Evolutionary conservation across 2,113 vertebrate genomes (phyloP).

Genomic region (Acrocephalus kingi): DNA sequence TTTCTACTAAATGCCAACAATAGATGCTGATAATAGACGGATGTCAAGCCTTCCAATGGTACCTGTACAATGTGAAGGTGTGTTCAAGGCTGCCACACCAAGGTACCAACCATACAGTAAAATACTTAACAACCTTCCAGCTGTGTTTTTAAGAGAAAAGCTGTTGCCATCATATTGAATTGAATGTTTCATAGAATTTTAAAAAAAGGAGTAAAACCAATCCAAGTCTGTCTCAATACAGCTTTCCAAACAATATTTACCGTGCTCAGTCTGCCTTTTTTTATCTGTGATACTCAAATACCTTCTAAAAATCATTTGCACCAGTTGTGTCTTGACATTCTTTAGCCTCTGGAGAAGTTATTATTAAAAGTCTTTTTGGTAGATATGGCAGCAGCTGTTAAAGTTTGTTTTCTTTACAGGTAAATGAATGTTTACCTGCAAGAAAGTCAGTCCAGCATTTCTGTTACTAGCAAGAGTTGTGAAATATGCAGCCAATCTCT

Average conservation of each 20-base stretch:
- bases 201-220: neutral
- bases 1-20: neutral
- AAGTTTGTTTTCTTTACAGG: neutral
- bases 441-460: constrained; percentile 10
- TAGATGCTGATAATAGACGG: neutral
- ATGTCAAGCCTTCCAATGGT: neutral
- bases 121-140: neutral
- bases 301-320: constrained; percentile 7
- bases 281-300: neutral
- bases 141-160: neutral
- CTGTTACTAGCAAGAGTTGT: constrained; percentile 24
- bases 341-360: constrained; percentile 31
- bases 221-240: neutral
- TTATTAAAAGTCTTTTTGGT: constrained; percentile 35
- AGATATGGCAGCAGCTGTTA: neutral
- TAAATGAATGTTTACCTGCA: constrained; percentile 38
- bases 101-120: neutral
- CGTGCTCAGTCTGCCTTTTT: neutral
- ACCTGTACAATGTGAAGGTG: neutral
- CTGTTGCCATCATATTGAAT: neutral
- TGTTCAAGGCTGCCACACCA: neutral
- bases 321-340: constrained; percentile 13
- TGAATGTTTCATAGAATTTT: neutral
- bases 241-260: constrained; percentile 54
- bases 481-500: constrained; percentile 4